Evolutionary conservation across 2,888 invertebrate species (phyloP).

Genomic region (Hoplodrina blanda): DNA sequence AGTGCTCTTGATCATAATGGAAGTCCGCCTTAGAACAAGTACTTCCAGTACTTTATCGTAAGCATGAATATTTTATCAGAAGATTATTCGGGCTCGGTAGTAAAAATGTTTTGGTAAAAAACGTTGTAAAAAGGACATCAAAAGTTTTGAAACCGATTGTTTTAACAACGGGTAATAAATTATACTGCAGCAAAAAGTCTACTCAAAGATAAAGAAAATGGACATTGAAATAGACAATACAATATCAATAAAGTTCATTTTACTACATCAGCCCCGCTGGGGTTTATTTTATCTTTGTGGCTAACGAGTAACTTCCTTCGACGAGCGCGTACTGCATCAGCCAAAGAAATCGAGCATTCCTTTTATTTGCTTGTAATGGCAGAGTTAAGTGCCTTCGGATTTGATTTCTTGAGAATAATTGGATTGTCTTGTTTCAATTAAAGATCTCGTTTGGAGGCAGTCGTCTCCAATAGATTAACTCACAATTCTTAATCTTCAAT

Average conservation of each 20-base stretch:
- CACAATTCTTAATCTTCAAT: slow-evolving; percentile 42
- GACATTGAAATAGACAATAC: slow-evolving; percentile 31
- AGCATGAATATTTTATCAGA: slow-evolving; percentile 23
- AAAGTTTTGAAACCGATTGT: slow-evolving; percentile 9
- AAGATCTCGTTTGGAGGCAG: slow-evolving; percentile 47
- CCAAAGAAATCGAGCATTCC: slow-evolving; percentile 41
- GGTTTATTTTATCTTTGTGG: slow-evolving; percentile 62
- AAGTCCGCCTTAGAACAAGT: not conserved
- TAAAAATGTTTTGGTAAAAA: slow-evolving; percentile 5
- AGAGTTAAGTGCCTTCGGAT: slow-evolving; percentile 61
- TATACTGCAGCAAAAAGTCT: slow-evolving; percentile 14
- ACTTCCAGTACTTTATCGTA: slow-evolving; percentile 3
- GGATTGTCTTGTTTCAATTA: slow-evolving; percentile 61
- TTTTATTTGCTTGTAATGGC: slow-evolving; percentile 63
- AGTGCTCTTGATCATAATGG: slow-evolving; percentile 21
- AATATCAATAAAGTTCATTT: slow-evolving; percentile 58
- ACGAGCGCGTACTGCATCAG: slow-evolving; percentile 51
- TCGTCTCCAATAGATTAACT: slow-evolving; percentile 40
- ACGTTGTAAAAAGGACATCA: not conserved
- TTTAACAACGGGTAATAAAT: slow-evolving; percentile 18
- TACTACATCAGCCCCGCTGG: slow-evolving; percentile 38
- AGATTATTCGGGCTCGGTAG: not conserved
- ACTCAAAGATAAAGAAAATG: slow-evolving; percentile 30
- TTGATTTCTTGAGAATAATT: slow-evolving; percentile 62
- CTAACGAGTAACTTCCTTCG: slow-evolving; percentile 59